These are phyloP conservation scores for Ophioninae sp. DNA, from an alignment of 2,888 invertebrate species.

Conservation along the genomic window DNA sequence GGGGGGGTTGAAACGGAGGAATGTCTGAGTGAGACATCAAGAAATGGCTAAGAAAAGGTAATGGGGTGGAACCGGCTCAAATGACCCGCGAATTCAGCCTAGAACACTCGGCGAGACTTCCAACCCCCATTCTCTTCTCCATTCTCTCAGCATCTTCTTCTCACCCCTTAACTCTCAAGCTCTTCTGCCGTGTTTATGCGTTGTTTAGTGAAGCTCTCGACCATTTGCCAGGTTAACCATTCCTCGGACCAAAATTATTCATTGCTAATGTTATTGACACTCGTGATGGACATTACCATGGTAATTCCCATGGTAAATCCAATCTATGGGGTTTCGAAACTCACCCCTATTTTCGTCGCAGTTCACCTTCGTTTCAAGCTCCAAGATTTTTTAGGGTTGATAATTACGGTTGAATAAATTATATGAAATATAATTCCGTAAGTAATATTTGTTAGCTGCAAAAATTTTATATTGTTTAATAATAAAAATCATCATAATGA, in stretches of 20 bases:
- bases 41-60: constrained; percentile 76
- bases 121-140: constrained; percentile 14
- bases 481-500: too few relatives aligned
- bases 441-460: too few relatives aligned
- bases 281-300: constrained; percentile 69
- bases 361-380: too few relatives aligned
- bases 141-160: background rate
- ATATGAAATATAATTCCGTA: too few relatives aligned
- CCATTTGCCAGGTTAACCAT: constrained; percentile 10
- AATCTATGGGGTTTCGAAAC: background rate
- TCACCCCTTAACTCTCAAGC: background rate
- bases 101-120: constrained; percentile 63
- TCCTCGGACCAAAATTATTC: constrained; percentile 36
- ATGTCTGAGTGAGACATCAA: constrained; percentile 61
- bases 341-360: too few relatives aligned
- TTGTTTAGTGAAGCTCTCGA: constrained; percentile 69
- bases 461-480: too few relatives aligned
- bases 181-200: constrained; percentile 69
- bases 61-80: constrained; percentile 80
- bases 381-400: too few relatives aligned
- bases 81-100: constrained; percentile 79
- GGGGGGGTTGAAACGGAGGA: background rate
- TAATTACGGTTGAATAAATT: too few relatives aligned
- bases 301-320: constrained; percentile 73
- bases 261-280: constrained; percentile 67